Conservation (phyloP, 2,797 vertebrate species). For the Threskiornis aethiopicus region DNA sequence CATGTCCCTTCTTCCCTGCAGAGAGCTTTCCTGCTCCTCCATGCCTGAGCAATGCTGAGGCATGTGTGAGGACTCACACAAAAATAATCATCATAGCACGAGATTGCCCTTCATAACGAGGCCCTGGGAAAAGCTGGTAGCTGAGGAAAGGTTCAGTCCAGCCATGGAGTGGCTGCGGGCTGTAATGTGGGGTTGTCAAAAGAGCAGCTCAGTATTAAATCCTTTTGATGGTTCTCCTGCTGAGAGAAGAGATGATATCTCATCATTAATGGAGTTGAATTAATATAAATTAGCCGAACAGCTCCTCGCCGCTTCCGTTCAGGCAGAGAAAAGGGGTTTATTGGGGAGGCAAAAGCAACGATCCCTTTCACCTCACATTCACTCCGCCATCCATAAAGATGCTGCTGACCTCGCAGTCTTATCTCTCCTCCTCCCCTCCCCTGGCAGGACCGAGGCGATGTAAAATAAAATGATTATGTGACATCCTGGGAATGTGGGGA, state of each 20-base stretch:
- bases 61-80: not conserved
- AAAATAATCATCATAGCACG: not conserved
- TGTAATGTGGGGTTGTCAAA: not conserved
- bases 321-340: slow-evolving; percentile 69
- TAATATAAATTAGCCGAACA: slow-evolving; percentile 78
- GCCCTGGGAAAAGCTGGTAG: not conserved
- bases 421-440: not conserved
- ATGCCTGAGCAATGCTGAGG: not conserved
- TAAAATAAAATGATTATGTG: slow-evolving; percentile 45
- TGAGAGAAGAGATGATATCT: slow-evolving; percentile 72
- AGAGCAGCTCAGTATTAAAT: slow-evolving; percentile 62
- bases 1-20: not conserved
- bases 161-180: not conserved
- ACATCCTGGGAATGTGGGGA: not conserved
- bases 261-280: slow-evolving; percentile 81
- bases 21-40: not conserved
- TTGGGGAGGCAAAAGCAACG: slow-evolving; percentile 56
- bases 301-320: slow-evolving; percentile 52
- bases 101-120: not conserved
- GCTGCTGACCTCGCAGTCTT: slow-evolving; percentile 67
- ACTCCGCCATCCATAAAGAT: slow-evolving; percentile 66
- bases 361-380: slow-evolving; percentile 69
- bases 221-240: slow-evolving; percentile 66
- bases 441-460: not conserved
- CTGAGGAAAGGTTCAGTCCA: not conserved